These are phyloP conservation scores for Bicyclus anynana DNA, from an alignment of 1,140 invertebrate species.

Conservation along the genomic window DNA sequence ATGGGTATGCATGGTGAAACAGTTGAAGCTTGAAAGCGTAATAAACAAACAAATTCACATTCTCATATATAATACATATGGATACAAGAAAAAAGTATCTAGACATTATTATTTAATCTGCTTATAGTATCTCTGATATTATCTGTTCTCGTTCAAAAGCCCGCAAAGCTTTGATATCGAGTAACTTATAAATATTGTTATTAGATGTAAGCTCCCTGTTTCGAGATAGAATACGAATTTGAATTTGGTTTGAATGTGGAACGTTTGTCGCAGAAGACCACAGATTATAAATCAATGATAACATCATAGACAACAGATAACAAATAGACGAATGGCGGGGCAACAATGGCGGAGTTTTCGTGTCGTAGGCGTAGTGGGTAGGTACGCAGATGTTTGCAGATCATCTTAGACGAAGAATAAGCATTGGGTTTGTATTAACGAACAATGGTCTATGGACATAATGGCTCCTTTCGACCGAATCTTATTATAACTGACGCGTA, in stretches of 20 bases:
- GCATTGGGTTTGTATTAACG: background rate
- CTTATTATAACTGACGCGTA: constrained; percentile 61
- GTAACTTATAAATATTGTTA: background rate
- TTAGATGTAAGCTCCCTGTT: background rate
- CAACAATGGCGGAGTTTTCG: background rate
- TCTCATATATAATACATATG: too few relatives aligned
- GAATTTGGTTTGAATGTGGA: constrained; percentile 1
- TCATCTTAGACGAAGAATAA: constrained; percentile 4
- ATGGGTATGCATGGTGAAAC: too few relatives aligned
- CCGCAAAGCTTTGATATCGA: background rate
- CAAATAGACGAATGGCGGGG: background rate
- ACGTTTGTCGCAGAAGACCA: background rate
- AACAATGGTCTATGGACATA: constrained; percentile 34
- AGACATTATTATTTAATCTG: background rate
- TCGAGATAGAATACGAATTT: background rate
- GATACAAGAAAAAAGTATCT: background rate
- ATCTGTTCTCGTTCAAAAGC: background rate
- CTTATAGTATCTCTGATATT: background rate
- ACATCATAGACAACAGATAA: constrained; percentile 6
- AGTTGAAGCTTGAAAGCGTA: too few relatives aligned
- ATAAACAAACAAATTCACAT: too few relatives aligned
- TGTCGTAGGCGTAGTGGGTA: background rate
- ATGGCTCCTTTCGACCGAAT: constrained; percentile 55
- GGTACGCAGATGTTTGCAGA: constrained; percentile 2
- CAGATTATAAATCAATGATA: background rate